phyloP scores from a whole-genome alignment of 2,113 vertebrate genomes.

The Reinhardtius hippoglossoides region DNA sequence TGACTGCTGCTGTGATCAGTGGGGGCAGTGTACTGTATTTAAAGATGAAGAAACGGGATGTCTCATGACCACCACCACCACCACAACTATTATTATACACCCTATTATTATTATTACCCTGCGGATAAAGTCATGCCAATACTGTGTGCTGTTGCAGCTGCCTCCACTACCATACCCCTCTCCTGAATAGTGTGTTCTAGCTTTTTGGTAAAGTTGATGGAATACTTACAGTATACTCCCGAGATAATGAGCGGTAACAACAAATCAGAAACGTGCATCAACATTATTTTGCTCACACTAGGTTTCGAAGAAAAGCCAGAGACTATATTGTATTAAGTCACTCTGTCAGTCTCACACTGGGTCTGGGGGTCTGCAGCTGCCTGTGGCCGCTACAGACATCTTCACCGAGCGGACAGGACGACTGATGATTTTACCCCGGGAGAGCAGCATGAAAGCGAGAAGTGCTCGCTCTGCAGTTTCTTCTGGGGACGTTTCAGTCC shows the following conservation, averaged over 20 bases:
- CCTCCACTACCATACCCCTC: neutral
- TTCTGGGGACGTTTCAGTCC: neutral
- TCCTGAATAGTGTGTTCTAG: neutral
- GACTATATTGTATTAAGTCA: neutral
- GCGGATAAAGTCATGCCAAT: slow-evolving; percentile 27
- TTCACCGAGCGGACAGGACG: neutral
- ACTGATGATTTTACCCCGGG: neutral
- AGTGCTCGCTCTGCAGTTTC: neutral
- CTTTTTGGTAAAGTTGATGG: neutral
- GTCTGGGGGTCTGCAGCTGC: neutral
- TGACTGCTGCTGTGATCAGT: slow-evolving; percentile 37
- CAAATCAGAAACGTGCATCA: neutral
- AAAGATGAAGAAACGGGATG: too few species aligned
- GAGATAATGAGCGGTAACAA: neutral
- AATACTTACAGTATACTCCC: too few species aligned
- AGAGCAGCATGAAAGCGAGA: neutral
- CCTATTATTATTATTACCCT: slow-evolving; percentile 53
- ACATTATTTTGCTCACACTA: neutral
- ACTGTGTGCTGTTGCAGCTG: slow-evolving; percentile 5
- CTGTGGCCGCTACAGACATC: neutral
- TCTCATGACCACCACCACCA: slow-evolving; percentile 8
- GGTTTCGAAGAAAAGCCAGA: neutral
- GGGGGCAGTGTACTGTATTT: slow-evolving; percentile 4
- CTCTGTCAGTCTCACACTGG: neutral
- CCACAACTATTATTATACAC: slow-evolving; percentile 19